Conservation (phyloP, 2,888 invertebrate species). For the Amblyjoppa fuscipennis region DNA sequence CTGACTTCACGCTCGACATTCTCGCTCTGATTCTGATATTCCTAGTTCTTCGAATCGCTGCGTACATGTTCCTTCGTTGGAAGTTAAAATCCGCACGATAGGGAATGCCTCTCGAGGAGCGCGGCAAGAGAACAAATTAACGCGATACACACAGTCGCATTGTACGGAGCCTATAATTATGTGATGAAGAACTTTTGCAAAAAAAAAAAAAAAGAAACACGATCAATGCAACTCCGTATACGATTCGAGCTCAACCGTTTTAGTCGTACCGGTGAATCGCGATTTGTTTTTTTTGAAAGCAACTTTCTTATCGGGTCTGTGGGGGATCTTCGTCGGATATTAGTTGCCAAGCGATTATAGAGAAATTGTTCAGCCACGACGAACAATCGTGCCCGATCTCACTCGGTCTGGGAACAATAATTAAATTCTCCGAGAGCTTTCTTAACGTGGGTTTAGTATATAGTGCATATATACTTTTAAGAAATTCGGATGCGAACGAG, state of each 20-base stretch:
- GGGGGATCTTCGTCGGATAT: constrained; percentile 21
- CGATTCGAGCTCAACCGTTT: background rate
- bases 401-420: constrained; percentile 38
- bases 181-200: constrained; percentile 21
- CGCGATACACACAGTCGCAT: constrained; percentile 9
- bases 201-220: constrained; percentile 3
- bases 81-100: constrained; percentile 93
- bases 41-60: constrained; percentile 91
- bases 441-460: constrained; percentile 25
- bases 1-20: constrained; percentile 92
- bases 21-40: constrained; percentile 93
- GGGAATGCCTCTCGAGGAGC: constrained; percentile 68
- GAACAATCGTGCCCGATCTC: constrained; percentile 37
- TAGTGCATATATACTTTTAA: background rate
- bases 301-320: constrained; percentile 7
- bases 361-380: constrained; percentile 22
- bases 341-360: constrained; percentile 38
- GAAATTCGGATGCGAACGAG: constrained; percentile 10
- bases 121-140: constrained; percentile 34
- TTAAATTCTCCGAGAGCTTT: constrained; percentile 32
- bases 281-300: background rate
- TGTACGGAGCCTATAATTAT: constrained; percentile 34
- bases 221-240: background rate
- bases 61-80: constrained; percentile 95
- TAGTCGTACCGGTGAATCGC: constrained; percentile 18